A percentile compares a stretch with the other conserved stretches of the same genome.
Evolutionary conservation across 92 coral and sea anemone species (phyloP).

Genomic region (Epizoanthus illoricatus): DNA sequence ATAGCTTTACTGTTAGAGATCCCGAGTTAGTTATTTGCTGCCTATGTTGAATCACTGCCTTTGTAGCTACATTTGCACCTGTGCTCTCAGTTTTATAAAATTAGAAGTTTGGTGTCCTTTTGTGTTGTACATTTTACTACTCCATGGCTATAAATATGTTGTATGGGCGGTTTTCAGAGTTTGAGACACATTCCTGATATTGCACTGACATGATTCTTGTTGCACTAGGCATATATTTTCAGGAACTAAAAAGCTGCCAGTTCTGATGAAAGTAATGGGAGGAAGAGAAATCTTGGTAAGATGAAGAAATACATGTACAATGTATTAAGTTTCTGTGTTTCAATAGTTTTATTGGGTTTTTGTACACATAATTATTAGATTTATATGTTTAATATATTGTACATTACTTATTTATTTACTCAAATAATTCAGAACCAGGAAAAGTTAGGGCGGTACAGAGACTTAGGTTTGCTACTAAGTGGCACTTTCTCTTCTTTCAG

Average conservation of each 20-base stretch:
- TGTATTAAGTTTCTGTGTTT: no score
- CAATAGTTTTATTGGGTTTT: no score
- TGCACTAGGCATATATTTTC: slow-evolving; percentile 70
- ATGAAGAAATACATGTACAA: not conserved
- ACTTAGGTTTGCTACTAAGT: not conserved
- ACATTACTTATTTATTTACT: not conserved
- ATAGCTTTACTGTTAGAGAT: no score
- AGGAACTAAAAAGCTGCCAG: slow-evolving; percentile 89
- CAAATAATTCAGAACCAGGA: not conserved
- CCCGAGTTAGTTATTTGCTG: no score
- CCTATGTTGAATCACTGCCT: no score
- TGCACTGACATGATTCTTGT: not conserved
- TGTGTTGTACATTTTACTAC: no score
- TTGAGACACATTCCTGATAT: not conserved
- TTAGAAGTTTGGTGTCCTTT: no score
- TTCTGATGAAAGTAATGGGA: slow-evolving; percentile 80
- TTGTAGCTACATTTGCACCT: no score
- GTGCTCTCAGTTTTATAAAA: no score
- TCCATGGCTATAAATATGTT: no score
- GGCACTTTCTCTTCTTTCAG: slow-evolving; percentile 24
- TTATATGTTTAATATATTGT: not conserved
- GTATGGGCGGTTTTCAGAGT: not conserved
- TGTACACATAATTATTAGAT: no score
- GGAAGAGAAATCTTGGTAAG: slow-evolving; percentile 95
- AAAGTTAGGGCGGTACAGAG: not conserved